Evolutionary conservation across 2,888 invertebrate species (phyloP), one percentile per base, ranked within the genome.

Genomic region (Tiphia femorata): DNA sequence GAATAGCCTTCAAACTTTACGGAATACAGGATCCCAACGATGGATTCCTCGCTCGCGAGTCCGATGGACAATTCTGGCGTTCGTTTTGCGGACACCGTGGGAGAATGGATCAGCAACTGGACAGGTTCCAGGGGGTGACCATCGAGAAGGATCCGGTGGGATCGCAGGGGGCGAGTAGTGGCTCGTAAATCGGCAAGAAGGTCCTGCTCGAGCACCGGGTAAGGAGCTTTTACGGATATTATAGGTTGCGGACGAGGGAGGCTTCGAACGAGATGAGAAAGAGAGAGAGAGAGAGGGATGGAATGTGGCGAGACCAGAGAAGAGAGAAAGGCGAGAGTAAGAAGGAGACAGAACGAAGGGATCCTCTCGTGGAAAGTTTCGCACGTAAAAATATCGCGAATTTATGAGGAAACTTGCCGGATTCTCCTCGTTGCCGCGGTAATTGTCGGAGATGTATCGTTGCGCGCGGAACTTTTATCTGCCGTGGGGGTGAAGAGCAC

Each of bases 371-470:
- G 68, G 63, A 69, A 76, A 77, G 73, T 72, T 76, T 72, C 62
- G 55, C 72, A 67, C 75, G 73, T 76, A 77, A 77, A 77, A 77
- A 77, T 78, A 75, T 75, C 64, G 60, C 65, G 70, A 71, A 77
- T 77, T 77, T 77, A 77, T 73, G 78, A 61, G 67, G 55, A 72
- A 77, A 77, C 73, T 77, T 78, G 62, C 60, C 50, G 68, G 58
- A 58, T 58, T 58, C 48, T 55, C 37, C 60, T 67, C 58, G 67
- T 62, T 67, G 71, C 64, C 71, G 60, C 61, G 64, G 76, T 77
- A 77, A 77, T 77, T 77, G 74, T 72, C 72, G 64, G 64, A 73
- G 75, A 77, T 72, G 72, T 75, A 77, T 77, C 69, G 71, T 64
- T 64, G 58, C 46, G 12, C 58, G 49, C 49, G 59, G 62, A 65